Base-by-base conservation (phyloP, 2,113 vertebrate genomes). In the Varanus salvator region DNA sequence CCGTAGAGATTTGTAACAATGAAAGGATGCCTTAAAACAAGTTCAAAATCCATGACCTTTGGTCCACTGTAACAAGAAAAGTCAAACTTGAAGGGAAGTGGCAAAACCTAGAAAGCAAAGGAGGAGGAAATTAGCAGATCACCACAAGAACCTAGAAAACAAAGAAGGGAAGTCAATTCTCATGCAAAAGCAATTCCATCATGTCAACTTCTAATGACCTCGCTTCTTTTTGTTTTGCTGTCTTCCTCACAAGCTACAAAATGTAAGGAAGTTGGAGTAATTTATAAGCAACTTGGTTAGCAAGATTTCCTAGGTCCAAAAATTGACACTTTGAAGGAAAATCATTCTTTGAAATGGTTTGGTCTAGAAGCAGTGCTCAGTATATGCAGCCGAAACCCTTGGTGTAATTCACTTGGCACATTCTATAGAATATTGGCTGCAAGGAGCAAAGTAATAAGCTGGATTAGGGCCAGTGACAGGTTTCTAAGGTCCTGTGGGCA, bases 31-130 rank as follows among this genome's bases (percentile, higher is more conserved):
- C 88, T 57, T 89, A 95, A 95, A 92, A 34, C 81, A 88, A 89
- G 93, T 95, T 94, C 91, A 97, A 96, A 97, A 93, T 95, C 93
- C 93, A 90, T 1, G 21, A 38, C 88, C 85, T 77, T 78, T 90
- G 91, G 76, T 90, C 86, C 89, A 27, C 31, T 86, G 19, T 77
- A 77, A 50, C 3, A 64, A 31, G 75, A 44, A 66, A 88, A 93
- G 85, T 48, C 71, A 80, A 83, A 1, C 64, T 34, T 86, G 44
- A 50, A 69, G 82, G 72, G 60, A 87, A 78, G 90, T 27, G 74
- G 8, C 52, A 75, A n/a, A n/a, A n/a, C n/a, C n/a, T n/a, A n/a
- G n/a, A n/a, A n/a, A n/a, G n/a, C n/a, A n/a, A n/a, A n/a, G n/a
- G n/a, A n/a, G n/a, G n/a, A n/a, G n/a, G n/a, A n/a, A n/a, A n/a